Base-by-base conservation (phyloP, 1,140 invertebrate species). In the Drosophila rufa region DNA sequence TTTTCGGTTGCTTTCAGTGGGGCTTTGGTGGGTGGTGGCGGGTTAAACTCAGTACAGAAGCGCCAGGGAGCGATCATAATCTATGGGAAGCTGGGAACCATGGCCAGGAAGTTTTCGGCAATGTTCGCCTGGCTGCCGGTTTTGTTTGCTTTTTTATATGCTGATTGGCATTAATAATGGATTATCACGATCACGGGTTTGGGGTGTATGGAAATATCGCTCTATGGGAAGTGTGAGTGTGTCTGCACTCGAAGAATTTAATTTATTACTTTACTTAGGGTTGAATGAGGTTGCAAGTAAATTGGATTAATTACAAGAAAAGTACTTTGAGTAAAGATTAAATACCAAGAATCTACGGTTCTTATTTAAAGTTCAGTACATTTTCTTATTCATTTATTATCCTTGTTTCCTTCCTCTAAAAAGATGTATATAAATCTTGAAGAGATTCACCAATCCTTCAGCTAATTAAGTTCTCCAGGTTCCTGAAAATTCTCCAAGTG, bases 111-210 rank as follows among this genome's bases (percentile, higher is more conserved):
- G 66, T 66, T 78, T 78, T 55, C 27, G 64, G 73, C 64, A 56
- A 78, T 79, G 65, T 78, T 60, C 45, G 50, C 40, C 51, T 62
- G 77, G 43, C 50, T 79, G 68, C 46, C 61, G 45, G 38, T 68
- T 75, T 51, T 74, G 70, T 55, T 59, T 65, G 50, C 64, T 65
- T 70, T 56, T 73, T 82, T 77, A 80, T 91, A 92, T 92, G 89
- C 91, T 92, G 91, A 92, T 92, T 92, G 91, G 91, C 91, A 92
- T 92, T 92, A 92, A 92, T 92, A 92, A 92, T 92, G 91, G 91
- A 92, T 92, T 92, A 92, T 92, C 91, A 92, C 91, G 91, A 92
- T 79, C 80, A 76, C 19, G 57, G 50, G 58, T 33, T 38, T 70
- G 61, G 67, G 65, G 67, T 71, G 64, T 89, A 91, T 89, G 89